phyloP scores from a whole-genome alignment of 2,888 invertebrate genomes.

The Ichneumon xanthorius region DNA sequence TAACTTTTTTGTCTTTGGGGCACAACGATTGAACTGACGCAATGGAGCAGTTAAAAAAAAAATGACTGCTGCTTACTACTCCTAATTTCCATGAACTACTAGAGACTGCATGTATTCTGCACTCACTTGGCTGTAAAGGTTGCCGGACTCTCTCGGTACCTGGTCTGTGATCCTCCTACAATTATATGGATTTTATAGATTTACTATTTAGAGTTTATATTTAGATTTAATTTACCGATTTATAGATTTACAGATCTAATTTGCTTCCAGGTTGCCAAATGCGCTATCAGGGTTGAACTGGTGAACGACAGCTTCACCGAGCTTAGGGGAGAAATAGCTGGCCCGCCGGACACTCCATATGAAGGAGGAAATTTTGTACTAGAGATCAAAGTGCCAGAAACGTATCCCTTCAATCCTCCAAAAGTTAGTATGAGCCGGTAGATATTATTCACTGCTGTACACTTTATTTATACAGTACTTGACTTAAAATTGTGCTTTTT shows the following conservation, averaged over 20 bases:
- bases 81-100: constrained; percentile 41
- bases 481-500: neutral
- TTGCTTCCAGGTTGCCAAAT: constrained; percentile 91
- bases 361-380: constrained; percentile 97
- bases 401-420: constrained; percentile 99
- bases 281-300: constrained; percentile 95
- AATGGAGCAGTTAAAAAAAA: constrained; percentile 22
- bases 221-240: no score
- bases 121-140: neutral
- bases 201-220: no score
- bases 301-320: constrained; percentile 96
- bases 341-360: constrained; percentile 99
- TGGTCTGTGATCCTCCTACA: neutral
- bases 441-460: neutral
- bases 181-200: constrained; percentile 25
- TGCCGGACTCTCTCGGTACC: neutral
- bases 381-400: constrained; percentile 99
- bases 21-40: constrained; percentile 36
- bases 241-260: neutral
- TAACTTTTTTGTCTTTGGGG: constrained; percentile 34
- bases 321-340: constrained; percentile 97
- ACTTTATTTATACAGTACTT: neutral
- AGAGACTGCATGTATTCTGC: constrained; percentile 3
- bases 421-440: constrained; percentile 89
- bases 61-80: constrained; percentile 11